Conservation (phyloP, 1,140 invertebrate genomes). For the Drosophila burlai region DNA sequence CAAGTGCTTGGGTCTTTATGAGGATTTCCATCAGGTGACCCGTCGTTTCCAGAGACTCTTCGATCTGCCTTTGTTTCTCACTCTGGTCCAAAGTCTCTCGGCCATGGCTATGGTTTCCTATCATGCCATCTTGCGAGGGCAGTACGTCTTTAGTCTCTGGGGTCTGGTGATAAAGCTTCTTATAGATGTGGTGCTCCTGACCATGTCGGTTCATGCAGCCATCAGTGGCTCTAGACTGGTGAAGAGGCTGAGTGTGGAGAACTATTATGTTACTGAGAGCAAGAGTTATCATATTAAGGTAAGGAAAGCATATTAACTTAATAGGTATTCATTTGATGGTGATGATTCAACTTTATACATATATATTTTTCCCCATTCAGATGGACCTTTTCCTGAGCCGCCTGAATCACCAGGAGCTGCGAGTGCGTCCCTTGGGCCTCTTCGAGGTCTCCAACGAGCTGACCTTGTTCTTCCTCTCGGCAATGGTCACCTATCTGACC, state of each 20-base stretch:
- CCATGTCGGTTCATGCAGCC: conserved; percentile 43
- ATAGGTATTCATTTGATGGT: too few species aligned
- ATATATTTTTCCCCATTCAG: conserved; percentile 14
- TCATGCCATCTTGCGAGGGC: conserved; percentile 13
- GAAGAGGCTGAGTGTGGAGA: conserved; percentile 55
- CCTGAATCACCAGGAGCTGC: conserved; percentile 47
- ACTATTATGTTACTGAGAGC: conserved; percentile 36
- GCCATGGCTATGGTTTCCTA: conserved; percentile 43
- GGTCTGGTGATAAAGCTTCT: conserved; percentile 36
- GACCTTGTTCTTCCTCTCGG: conserved; percentile 63
- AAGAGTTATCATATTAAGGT: conserved; percentile 50
- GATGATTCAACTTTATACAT: too few species aligned
- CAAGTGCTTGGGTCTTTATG: conserved; percentile 58
- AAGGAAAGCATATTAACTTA: too few species aligned
- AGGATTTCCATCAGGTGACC: conserved; percentile 40
- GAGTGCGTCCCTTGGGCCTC: conserved; percentile 57
- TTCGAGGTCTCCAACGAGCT: conserved; percentile 73
- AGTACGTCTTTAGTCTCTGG: conserved; percentile 18
- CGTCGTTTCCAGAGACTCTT: conserved; percentile 47
- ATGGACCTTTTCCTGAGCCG: conserved; percentile 61
- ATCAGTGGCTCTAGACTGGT: conserved; percentile 39
- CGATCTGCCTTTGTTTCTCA: conserved; percentile 49
- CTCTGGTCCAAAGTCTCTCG: conserved; percentile 20
- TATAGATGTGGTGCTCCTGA: conserved; percentile 55
- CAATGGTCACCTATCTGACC: conserved; percentile 65